Evolutionary conservation across 2,797 vertebrate genomes (phyloP).

Genomic region (Cottoperca gobio): DNA sequence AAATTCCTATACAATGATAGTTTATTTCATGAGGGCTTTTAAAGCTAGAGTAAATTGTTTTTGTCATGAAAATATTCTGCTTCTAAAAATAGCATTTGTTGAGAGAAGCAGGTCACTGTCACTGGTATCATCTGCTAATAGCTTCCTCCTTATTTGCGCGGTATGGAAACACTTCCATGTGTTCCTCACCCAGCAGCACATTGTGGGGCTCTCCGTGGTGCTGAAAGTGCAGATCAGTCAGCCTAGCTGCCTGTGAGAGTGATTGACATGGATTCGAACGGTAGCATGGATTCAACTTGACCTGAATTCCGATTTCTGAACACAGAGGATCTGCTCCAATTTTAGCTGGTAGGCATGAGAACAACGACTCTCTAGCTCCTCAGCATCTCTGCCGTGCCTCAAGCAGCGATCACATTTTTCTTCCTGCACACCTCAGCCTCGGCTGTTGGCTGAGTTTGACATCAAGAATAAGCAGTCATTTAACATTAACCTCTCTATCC

Average conservation of each 20-base stretch:
- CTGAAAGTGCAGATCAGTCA: conserved; percentile 76
- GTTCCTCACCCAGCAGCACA: conserved; percentile 45
- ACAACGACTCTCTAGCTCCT: conserved; percentile 42
- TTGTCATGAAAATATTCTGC: conserved; percentile 26
- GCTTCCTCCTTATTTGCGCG: conserved; percentile 33
- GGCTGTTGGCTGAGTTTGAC: conserved; percentile 56
- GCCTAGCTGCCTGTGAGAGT: conserved; percentile 43
- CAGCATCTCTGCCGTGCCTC: conserved; percentile 31
- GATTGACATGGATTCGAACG: conserved; percentile 69
- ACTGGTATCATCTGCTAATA: conserved; percentile 39
- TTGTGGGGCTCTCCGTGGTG: conserved; percentile 74
- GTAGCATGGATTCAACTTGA: conserved; percentile 73
- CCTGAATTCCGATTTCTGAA: conserved; percentile 72
- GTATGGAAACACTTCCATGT: conserved; percentile 20
- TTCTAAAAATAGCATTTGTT: conserved; percentile 45
- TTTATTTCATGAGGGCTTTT: not conserved
- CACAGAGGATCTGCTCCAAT: conserved; percentile 68
- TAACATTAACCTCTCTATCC: conserved; percentile 53
- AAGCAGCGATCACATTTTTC: conserved; percentile 19
- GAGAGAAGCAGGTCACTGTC: conserved; percentile 48
- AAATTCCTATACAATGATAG: not conserved
- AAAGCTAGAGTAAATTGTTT: conserved; percentile 12
- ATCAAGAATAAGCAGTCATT: conserved; percentile 51
- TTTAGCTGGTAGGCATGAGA: conserved; percentile 55
- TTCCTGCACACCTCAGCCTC: conserved; percentile 22